Base-by-base conservation (phyloP, 2,113 vertebrate species). In the Macrotus californicus region DNA sequence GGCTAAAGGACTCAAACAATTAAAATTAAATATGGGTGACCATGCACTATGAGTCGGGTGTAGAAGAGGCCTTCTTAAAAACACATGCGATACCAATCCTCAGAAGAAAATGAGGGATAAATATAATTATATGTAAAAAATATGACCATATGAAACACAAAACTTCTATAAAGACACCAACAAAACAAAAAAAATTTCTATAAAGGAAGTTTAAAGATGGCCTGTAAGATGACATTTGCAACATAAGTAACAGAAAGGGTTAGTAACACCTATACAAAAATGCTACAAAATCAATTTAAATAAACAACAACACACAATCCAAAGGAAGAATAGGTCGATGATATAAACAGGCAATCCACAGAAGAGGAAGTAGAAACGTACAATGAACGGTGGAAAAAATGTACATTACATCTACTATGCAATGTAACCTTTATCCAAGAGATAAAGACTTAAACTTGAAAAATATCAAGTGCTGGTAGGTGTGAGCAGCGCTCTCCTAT, bases 271-370 rank as follows among this genome's bases (percentile, higher is more conserved):
- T 43, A 48, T 39, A 39, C 19, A 83, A 26, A 56, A 92, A 94
- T n/a, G 11, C 73, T 89, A 72, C 43, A 84, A 89, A 96, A 81
- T 91, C 79, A 64, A 81, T 36, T 87, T 59, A 86, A 56, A 46
- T 94, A n/a, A 96, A 86, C 29, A 21, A 82, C 22, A 76, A 87
- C 34, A 52, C 31, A 92, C 43, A 84, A 83, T 16, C 50, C 26
- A 85, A 86, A 86, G 86, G 72, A 85, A 92, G 93, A 59, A 85
- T 2, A 81, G 54, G 76, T 72, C 83, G 86, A 85, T 73, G 80
- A 96, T 77, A 83, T 76, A 91, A 93, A 70, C 13, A 85, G 41
- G 77, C 21, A 93, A 70, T 73, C 66, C 66, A 93, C 22, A 94
- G 79, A 67, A 48, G 11, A 93, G 56, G 50, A 66, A 92, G 83